Evolutionary conservation across 1,140 invertebrate species (phyloP).

Genomic region (Brevipalpus yothersi): DNA sequence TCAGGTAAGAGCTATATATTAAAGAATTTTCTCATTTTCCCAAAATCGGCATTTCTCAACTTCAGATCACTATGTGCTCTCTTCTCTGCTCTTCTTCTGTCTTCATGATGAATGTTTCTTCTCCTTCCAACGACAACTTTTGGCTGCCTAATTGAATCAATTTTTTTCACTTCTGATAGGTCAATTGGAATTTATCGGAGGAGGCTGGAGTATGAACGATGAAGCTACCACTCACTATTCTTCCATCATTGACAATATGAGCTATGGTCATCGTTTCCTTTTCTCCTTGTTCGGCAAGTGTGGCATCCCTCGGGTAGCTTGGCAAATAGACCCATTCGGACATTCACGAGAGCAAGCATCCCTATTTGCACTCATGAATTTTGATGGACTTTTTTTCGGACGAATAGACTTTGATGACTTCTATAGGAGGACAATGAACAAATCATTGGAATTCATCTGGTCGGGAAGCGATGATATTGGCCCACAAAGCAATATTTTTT

Average conservation of each 20-base stretch:
- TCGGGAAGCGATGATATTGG: constrained; percentile 3
- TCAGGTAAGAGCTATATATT: constrained; percentile 27
- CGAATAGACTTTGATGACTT: constrained; percentile 8
- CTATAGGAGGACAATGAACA: not conserved
- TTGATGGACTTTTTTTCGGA: constrained; percentile 9
- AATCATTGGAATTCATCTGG: constrained; percentile 10
- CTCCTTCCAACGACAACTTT: not conserved
- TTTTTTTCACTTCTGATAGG: not conserved
- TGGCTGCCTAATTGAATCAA: not conserved
- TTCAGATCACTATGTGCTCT: not conserved
- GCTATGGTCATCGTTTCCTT: constrained; percentile 28
- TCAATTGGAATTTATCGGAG: constrained; percentile 1
- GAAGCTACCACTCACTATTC: constrained; percentile 77
- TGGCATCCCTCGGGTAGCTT: constrained; percentile 28
- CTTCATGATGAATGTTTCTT: not conserved
- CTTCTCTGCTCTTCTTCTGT: too few relatives aligned
- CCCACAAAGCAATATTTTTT: not conserved
- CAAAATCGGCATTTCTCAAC: not conserved
- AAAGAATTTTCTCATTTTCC: not conserved
- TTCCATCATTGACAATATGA: constrained; percentile 75
- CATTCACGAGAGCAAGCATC: constrained; percentile 32
- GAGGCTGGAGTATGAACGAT: constrained; percentile 46
- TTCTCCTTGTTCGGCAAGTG: constrained; percentile 31
- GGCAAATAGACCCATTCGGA: constrained; percentile 42
- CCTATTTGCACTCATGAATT: constrained; percentile 25